phyloP scores from a whole-genome alignment of 2,113 vertebrate species.

The Lagopus muta region DNA sequence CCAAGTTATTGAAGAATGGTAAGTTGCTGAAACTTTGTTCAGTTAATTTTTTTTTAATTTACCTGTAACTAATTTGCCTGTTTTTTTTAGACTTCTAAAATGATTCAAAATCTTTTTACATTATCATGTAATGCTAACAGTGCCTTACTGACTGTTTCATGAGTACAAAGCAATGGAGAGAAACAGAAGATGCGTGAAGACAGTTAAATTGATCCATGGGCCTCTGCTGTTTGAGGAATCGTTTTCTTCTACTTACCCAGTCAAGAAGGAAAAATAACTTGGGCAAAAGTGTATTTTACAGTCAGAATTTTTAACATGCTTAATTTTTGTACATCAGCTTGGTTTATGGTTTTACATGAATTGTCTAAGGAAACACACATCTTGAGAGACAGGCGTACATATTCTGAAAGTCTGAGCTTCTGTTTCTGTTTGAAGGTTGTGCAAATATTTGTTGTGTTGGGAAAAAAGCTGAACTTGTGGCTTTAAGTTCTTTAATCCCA shows the following conservation, averaged over 20 bases:
- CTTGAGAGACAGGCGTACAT: background rate
- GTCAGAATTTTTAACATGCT: background rate
- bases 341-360: background rate
- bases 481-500: background rate
- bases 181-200: background rate
- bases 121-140: background rate
- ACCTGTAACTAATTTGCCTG: background rate
- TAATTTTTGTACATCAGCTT: background rate
- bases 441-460: background rate
- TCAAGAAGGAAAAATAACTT: background rate
- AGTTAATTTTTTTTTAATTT: background rate
- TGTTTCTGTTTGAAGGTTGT: background rate
- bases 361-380: background rate
- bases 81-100: background rate
- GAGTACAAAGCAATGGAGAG: background rate
- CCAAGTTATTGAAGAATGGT: conserved; percentile 84
- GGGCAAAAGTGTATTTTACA: background rate
- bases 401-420: background rate
- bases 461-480: background rate
- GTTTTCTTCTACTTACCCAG: background rate
- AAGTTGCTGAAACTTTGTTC: conserved; percentile 51
- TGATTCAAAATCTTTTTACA: background rate
- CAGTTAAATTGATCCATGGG: background rate
- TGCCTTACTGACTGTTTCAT: background rate
- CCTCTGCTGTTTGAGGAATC: background rate